Conservation (phyloP, 1,140 invertebrate species). For the Anadara kagoshimensis region DNA sequence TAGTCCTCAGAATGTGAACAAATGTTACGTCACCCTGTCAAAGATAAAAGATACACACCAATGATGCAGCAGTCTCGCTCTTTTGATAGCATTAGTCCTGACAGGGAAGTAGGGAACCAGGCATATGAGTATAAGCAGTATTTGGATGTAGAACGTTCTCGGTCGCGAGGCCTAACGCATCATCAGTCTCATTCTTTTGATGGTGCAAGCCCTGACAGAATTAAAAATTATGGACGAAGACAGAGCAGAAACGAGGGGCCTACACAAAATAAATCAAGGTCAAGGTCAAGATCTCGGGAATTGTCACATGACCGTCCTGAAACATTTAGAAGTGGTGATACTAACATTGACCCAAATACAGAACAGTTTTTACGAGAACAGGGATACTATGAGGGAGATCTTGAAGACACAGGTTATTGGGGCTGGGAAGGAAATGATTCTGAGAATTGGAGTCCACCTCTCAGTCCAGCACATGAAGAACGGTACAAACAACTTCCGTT, state of each 20-base stretch:
- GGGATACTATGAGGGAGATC: background rate
- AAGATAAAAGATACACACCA: no score
- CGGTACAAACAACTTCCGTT: slow-evolving; percentile 16
- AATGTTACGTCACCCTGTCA: no score
- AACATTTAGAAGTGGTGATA: no score
- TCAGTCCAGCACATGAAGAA: slow-evolving; percentile 16
- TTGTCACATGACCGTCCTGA: no score
- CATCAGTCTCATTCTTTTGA: slow-evolving; percentile 35
- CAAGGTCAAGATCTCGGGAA: slow-evolving; percentile 27
- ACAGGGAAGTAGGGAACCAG: background rate
- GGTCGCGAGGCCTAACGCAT: background rate
- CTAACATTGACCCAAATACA: no score
- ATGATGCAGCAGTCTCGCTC: slow-evolving; percentile 9
- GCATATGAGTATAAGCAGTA: background rate
- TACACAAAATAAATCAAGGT: background rate
- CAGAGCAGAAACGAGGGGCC: background rate
- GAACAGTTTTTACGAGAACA: slow-evolving; percentile 6
- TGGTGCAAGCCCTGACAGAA: slow-evolving; percentile 35
- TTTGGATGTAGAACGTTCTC: slow-evolving; percentile 7
- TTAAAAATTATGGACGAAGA: slow-evolving; percentile 18
- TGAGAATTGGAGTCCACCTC: background rate
- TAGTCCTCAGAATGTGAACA: no score
- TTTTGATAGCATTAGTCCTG: slow-evolving; percentile 5
- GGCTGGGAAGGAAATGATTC: slow-evolving; percentile 30
- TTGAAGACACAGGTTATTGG: slow-evolving; percentile 21